Conservation (phyloP, 1,140 invertebrate species). For the Drosophila repleta region DNA sequence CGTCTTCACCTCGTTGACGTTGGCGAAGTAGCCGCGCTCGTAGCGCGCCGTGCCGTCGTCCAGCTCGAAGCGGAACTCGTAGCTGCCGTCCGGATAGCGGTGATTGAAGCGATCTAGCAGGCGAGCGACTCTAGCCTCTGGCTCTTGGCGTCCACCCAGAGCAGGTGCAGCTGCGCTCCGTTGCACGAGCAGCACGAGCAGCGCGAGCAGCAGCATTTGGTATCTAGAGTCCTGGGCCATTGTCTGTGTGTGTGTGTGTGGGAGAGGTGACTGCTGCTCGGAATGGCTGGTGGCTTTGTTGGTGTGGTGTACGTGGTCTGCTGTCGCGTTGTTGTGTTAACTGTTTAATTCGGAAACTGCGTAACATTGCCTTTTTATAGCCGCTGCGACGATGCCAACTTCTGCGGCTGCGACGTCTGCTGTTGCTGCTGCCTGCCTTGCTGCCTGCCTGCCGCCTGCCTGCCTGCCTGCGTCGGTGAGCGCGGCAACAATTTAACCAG, state of each 20-base stretch:
- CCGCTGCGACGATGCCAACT: slow-evolving; percentile 19
- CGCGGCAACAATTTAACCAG: slow-evolving; percentile 28
- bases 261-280: neutral
- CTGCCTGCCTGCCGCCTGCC: neutral
- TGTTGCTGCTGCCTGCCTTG: slow-evolving; percentile 14
- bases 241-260: neutral
- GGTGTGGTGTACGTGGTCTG: slow-evolving; percentile 28
- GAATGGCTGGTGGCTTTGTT: neutral
- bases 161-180: slow-evolving; percentile 23
- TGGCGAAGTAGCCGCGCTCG: slow-evolving; percentile 75
- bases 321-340: slow-evolving; percentile 68
- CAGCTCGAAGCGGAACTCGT: slow-evolving; percentile 77
- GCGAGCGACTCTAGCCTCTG: slow-evolving; percentile 21
- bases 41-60: slow-evolving; percentile 76
- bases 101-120: slow-evolving; percentile 73
- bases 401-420: slow-evolving; percentile 10
- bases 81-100: slow-evolving; percentile 79
- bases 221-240: slow-evolving; percentile 37
- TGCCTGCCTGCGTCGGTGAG: slow-evolving; percentile 24
- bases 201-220: slow-evolving; percentile 13
- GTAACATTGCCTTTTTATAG: slow-evolving; percentile 79
- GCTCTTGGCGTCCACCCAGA: slow-evolving; percentile 1
- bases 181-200: slow-evolving; percentile 16
- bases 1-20: slow-evolving; percentile 63
- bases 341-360: slow-evolving; percentile 79